phyloP scores from a whole-genome alignment of 1,140 invertebrate species.

The Bombus ignitus region DNA sequence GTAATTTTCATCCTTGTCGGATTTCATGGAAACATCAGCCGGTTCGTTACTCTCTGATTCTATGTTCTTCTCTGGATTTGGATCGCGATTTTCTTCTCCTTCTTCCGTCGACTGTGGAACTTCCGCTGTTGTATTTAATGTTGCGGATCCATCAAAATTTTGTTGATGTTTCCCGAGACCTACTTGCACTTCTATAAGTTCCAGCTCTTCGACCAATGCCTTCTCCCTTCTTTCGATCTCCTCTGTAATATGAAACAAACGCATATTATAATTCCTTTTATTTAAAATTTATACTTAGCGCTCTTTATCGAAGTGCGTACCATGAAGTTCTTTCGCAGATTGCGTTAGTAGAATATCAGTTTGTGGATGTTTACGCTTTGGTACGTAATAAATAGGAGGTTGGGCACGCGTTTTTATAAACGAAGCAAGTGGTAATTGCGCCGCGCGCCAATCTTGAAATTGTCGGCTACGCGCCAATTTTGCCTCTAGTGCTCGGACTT shows the following conservation, averaged over 20 bases:
- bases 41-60: constrained; percentile 50
- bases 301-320: constrained; percentile 77
- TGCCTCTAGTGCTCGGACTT: constrained; percentile 94
- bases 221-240: constrained; percentile 83
- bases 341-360: constrained; percentile 84
- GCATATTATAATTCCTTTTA: constrained; percentile 14
- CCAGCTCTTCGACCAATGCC: constrained; percentile 80
- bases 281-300: not conserved
- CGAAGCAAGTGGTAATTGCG: constrained; percentile 89
- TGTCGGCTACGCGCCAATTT: constrained; percentile 94
- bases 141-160: constrained; percentile 65
- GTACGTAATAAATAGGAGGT: constrained; percentile 94
- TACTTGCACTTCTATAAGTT: constrained; percentile 77
- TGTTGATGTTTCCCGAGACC: constrained; percentile 74
- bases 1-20: constrained; percentile 66
- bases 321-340: constrained; percentile 84
- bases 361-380: constrained; percentile 87
- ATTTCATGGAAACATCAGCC: constrained; percentile 49
- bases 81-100: constrained; percentile 80
- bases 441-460: constrained; percentile 93
- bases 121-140: constrained; percentile 53
- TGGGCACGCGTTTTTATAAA: constrained; percentile 95
- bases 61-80: constrained; percentile 78
- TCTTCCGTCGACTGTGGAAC: constrained; percentile 67
- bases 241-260: constrained; percentile 66